Conservation (phyloP, 2,113 vertebrate genomes). For the Alces alces region DNA sequence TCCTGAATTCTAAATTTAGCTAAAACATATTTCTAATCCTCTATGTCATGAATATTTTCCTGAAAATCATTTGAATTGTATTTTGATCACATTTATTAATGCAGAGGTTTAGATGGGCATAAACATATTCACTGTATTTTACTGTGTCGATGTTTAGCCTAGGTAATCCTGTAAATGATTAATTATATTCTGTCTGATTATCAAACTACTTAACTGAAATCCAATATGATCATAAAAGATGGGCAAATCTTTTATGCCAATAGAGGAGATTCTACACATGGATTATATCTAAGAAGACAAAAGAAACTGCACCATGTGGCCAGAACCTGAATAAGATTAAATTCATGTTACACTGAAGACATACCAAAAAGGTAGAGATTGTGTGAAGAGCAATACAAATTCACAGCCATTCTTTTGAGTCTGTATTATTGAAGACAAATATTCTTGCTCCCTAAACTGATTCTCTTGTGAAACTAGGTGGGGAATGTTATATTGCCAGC, state of each 20-base stretch:
- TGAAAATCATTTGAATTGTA: constrained; percentile 52
- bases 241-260: background rate
- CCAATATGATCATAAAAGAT: constrained; percentile 19
- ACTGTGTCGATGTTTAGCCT: constrained; percentile 44
- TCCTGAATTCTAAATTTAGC: constrained; percentile 61
- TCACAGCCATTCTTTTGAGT: background rate
- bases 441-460: background rate
- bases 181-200: constrained; percentile 39
- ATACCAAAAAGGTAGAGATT: background rate
- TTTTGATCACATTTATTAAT: constrained; percentile 57
- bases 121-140: constrained; percentile 46
- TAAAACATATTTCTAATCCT: constrained; percentile 64
- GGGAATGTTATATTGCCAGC: background rate
- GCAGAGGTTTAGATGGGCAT: constrained; percentile 47
- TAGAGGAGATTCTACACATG: background rate
- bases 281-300: background rate
- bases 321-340: background rate
- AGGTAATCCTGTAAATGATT: constrained; percentile 53
- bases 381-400: background rate
- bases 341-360: background rate
- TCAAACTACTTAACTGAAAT: constrained; percentile 56
- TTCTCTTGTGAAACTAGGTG: background rate
- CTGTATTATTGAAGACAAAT: background rate
- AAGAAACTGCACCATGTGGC: background rate
- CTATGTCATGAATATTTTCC: constrained; percentile 8